Evolutionary conservation across 2,797 vertebrate species (phyloP), one percentile per base, ranked within the genome.

Genomic region (Amniataba percoides): DNA sequence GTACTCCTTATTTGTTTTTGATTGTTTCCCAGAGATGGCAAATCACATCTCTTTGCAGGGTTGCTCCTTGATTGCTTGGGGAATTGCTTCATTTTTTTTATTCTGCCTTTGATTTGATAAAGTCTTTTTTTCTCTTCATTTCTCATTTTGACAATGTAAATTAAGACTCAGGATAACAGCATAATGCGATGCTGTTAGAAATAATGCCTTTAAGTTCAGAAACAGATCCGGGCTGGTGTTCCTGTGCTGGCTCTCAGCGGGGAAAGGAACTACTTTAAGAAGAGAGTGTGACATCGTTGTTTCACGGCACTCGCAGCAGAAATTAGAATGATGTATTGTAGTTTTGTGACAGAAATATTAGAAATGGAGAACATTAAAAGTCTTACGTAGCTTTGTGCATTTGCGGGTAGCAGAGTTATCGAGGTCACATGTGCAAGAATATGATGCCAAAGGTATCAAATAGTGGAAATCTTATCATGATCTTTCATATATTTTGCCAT

Each of bases 61-160:
- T 60, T 75, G 68, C 73, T 51, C 80, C 77, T 63, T 90, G 87
- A 81, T 88, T 88, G 84, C 80, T 83, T 60, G 27, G 78, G 71
- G 66, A 85, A 87, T 79, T 81, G 79, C 57, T 78, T 82, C 10
- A 70, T 88, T 83, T 27, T 27, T 27, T 27, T 27, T 27, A 27
- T 27, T 87, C 63, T 57, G 45, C 34, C 82, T 84, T 81, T 79
- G 71, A 78, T 90, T 80, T 19, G 23, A 57, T 42, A 56, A 74
- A 72, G 72, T 5, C 23, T 46, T 51, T 55, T 27, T 34, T 46
- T 48, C 13, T 13, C 19, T 16, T 6, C 7, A 23, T 34, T 56
- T 74, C 74, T 51, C 3, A 6, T 58, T 48, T 61, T 64, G 67
- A 76, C 69, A 31, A 36, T 51, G 7, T 68, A 45, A 69, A 77